Base-by-base conservation (phyloP, 2,113 vertebrate species). In the Vulpes lagopus region DNA sequence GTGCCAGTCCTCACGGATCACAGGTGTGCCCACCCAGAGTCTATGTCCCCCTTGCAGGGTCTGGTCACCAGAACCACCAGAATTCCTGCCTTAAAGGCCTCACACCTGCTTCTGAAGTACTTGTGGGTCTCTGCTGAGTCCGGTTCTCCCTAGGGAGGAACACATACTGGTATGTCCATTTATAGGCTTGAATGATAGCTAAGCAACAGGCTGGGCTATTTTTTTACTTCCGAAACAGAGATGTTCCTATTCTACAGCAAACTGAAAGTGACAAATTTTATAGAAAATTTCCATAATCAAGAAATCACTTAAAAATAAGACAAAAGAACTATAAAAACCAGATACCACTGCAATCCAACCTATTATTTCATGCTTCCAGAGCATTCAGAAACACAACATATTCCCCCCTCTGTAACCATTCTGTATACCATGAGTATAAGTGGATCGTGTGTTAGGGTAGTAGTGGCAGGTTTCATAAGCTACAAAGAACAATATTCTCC, bases 381-480 rank as follows among this genome's bases (percentile, higher is more conserved):
- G 27, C 84, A 92, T 94, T 90, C 11, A 87, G n/a, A 91, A 79
- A n/a, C 11, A 92, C 9, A 79, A 67, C 15, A 79, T 53, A 93
- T 16, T 94, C 25, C 15, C 25, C 15, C 30, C 78, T n/a, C 69
- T 80, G 12, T 87, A 57, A 35, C 55, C 30, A 35, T 2, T 23
- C 53, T 55, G 51, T 8, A 69, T 2, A 80, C 19, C 23, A n/a
- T 49, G 14, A 55, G 53, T 64, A 4, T 49, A 79, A 91, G 38
- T 14, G 22, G 55, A 55, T 22, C 76, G 20, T 65, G 23, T 25
- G 43, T 35, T 64, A 10, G 12, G 22, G 10, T 53, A 82, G n/a
- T 27, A 10, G 4, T 55, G 30, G 22, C 16, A 92, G 25, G 11
- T 84, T 85, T 92, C 85, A 92, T 17, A 86, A 89, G 53, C 53